Evolutionary conservation across 2,797 vertebrate species (phyloP).

Genomic region (Mormyrops boulengeri): DNA sequence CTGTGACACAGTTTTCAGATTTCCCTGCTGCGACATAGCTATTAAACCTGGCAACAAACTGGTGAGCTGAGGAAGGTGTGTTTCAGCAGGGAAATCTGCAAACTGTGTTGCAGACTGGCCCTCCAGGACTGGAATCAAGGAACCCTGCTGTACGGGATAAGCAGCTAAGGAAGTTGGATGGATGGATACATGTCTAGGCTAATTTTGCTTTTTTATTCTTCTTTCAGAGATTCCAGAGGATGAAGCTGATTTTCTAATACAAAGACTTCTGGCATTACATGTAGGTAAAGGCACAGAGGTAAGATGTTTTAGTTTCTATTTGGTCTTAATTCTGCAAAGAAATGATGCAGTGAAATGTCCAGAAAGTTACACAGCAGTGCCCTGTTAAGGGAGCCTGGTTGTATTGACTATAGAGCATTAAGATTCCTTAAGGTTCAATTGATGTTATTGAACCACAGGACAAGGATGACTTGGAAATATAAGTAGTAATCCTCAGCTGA

Average conservation of each 20-base stretch:
- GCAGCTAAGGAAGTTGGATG: background rate
- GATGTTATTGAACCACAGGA: background rate
- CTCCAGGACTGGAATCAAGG: background rate
- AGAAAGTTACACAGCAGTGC: background rate
- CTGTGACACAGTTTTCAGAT: background rate
- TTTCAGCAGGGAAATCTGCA: background rate
- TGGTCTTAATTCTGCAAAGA: background rate
- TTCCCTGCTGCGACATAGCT: background rate
- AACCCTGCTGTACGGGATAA: background rate
- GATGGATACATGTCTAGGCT: background rate
- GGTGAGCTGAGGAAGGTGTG: background rate
- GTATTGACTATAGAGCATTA: background rate
- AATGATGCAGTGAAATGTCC: background rate
- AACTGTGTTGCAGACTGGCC: background rate
- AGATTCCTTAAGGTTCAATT: background rate
- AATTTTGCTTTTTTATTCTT: background rate
- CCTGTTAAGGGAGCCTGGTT: background rate
- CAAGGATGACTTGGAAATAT: background rate
- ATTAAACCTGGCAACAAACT: background rate
- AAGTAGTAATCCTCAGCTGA: background rate
- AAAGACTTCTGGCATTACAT: constrained; percentile 19
- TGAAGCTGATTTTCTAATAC: constrained; percentile 16
- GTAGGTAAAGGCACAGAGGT: background rate
- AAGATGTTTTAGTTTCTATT: background rate
- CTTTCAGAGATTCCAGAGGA: constrained; percentile 31